phyloP scores from a whole-genome alignment of 2,113 vertebrate genomes.

The Hypanus sabinus region DNA sequence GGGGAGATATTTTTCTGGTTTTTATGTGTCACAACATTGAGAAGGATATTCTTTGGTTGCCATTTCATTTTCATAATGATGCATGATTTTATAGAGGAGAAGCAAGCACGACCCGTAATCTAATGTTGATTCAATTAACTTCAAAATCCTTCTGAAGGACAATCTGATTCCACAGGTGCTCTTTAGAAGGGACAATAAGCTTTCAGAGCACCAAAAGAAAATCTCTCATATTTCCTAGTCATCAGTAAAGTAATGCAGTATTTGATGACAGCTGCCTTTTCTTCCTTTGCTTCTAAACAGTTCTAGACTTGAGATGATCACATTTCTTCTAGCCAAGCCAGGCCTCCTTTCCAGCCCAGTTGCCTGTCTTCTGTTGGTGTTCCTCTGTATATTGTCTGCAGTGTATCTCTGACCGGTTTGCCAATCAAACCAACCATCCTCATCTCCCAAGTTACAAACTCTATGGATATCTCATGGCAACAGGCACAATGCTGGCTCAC shows the following conservation, averaged over 20 bases:
- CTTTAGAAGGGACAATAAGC: too few relatives aligned
- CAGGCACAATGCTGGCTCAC: not conserved
- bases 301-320: not conserved
- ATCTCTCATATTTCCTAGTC: too few relatives aligned
- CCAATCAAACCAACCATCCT: not conserved
- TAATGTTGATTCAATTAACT: too few relatives aligned
- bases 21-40: not conserved
- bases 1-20: not conserved
- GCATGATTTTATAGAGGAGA: too few relatives aligned
- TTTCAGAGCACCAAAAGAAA: too few relatives aligned
- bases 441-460: not conserved
- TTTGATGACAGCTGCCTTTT: too few relatives aligned
- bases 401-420: not conserved
- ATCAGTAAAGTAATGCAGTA: not conserved
- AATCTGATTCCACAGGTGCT: not conserved
- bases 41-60: not conserved
- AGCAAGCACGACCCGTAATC: too few relatives aligned
- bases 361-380: not conserved
- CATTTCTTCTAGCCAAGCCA: not conserved
- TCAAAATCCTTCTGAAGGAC: not conserved
- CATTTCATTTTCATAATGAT: not conserved
- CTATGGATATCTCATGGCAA: not conserved
- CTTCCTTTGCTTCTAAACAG: not conserved
- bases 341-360: not conserved
- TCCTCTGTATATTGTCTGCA: not conserved